Evolutionary conservation across 1,140 invertebrate genomes (phyloP).

Genomic region (Pogonus chalceus): DNA sequence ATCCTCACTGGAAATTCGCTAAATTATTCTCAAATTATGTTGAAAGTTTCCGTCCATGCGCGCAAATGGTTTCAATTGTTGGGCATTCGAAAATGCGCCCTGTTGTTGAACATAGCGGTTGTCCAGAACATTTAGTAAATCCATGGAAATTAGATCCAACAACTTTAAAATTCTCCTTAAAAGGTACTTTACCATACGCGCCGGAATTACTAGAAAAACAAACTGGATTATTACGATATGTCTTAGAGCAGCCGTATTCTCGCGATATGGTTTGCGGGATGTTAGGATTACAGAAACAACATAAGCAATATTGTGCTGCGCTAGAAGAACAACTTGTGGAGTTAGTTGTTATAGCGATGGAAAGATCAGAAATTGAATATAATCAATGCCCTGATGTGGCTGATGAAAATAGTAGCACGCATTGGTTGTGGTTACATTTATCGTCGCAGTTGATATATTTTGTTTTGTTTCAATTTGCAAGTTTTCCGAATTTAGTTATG

Average conservation of each 20-base stretch:
- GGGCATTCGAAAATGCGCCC: slow-evolving; percentile 84
- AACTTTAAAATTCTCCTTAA: slow-evolving; percentile 77
- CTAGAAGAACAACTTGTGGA: slow-evolving; percentile 91
- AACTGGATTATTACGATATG: slow-evolving; percentile 76
- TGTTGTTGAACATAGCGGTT: slow-evolving; percentile 86
- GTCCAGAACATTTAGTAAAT: slow-evolving; percentile 76
- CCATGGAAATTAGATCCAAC: slow-evolving; percentile 88
- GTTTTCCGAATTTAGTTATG: slow-evolving; percentile 85
- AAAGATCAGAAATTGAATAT: slow-evolving; percentile 66
- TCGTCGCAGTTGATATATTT: slow-evolving; percentile 95
- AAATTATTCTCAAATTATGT: slow-evolving; percentile 79
- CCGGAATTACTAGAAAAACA: slow-evolving; percentile 84
- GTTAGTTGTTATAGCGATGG: slow-evolving; percentile 84
- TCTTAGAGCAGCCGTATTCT: slow-evolving; percentile 90
- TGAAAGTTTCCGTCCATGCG: slow-evolving; percentile 80
- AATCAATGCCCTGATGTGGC: slow-evolving; percentile 38
- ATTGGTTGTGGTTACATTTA: slow-evolving; percentile 86
- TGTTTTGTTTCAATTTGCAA: slow-evolving; percentile 88
- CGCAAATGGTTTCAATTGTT: slow-evolving; percentile 91
- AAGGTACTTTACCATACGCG: slow-evolving; percentile 86
- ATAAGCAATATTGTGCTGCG: slow-evolving; percentile 79
- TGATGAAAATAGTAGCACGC: slow-evolving; percentile 58
- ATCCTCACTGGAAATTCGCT: slow-evolving; percentile 88
- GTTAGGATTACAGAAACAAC: slow-evolving; percentile 85
- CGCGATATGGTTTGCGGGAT: slow-evolving; percentile 93